A percentile compares a stretch with the other conserved stretches of the same genome.
These are phyloP conservation scores for Schlechtendalia chinensis DNA, from an alignment of 1,140 invertebrate species.

Conservation along the genomic window DNA sequence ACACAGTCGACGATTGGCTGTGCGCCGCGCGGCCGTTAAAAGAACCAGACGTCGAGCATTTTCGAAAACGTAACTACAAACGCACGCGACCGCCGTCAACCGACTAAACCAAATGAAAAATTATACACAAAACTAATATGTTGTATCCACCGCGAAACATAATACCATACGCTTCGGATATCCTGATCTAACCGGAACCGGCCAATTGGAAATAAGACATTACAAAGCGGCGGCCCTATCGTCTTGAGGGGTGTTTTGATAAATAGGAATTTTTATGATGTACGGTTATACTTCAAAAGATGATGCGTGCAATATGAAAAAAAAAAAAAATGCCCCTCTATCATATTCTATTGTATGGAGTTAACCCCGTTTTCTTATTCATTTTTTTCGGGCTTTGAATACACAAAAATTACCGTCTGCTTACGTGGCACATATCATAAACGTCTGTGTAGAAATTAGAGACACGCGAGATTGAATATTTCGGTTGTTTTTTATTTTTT, in stretches of 20 bases:
- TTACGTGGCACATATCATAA: background rate
- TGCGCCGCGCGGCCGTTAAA: background rate
- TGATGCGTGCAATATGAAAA: conserved; percentile 45
- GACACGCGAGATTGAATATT: conserved; percentile 23
- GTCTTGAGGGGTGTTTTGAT: conserved; percentile 41
- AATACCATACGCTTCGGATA: conserved; percentile 44
- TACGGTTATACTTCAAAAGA: conserved; percentile 45
- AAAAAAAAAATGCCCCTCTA: conserved; percentile 47
- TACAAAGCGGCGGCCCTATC: conserved; percentile 30
- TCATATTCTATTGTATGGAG: conserved; percentile 34
- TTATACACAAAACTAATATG: conserved; percentile 24
- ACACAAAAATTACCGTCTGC: conserved; percentile 30
- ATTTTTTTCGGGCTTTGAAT: conserved; percentile 21
- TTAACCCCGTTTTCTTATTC: conserved; percentile 48
- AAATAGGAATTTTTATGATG: conserved; percentile 43
- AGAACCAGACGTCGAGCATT: background rate
- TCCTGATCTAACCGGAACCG: conserved; percentile 48
- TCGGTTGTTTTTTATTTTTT: conserved; percentile 34
- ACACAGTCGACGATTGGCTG: background rate
- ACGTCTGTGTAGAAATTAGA: conserved; percentile 30
- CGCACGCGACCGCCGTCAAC: conserved; percentile 6
- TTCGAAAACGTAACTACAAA: background rate
- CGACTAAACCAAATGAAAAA: conserved; percentile 39
- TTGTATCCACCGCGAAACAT: background rate
- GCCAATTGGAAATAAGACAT: conserved; percentile 49